A percentile compares a stretch with the other conserved stretches of the same genome.
Conservation (phyloP, 2,888 invertebrate species). For the Adineta ricciae region DNA sequence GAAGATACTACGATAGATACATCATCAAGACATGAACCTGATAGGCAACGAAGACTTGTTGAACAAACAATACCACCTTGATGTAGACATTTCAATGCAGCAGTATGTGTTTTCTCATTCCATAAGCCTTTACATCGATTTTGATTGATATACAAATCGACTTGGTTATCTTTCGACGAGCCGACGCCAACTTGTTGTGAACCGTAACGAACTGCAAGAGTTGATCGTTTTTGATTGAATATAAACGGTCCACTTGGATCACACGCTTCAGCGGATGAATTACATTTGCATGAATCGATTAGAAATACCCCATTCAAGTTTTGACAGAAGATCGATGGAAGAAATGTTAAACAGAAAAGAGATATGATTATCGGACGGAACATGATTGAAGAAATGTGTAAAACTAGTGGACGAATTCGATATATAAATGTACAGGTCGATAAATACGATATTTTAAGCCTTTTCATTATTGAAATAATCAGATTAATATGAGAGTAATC, state of each 20-base stretch:
- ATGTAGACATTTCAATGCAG: neutral
- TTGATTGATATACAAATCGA: neutral
- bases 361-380: neutral
- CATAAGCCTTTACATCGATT: slow-evolving; percentile 6
- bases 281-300: neutral
- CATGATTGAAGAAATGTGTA: neutral
- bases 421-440: neutral
- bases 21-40: neutral
- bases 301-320: neutral
- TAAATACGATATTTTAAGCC: neutral
- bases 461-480: neutral
- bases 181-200: neutral
- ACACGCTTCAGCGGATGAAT: neutral
- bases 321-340: neutral
- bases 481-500: neutral
- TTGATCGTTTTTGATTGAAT: neutral
- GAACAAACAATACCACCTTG: neutral
- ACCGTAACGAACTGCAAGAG: neutral
- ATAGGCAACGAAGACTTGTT: neutral
- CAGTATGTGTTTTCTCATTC: neutral
- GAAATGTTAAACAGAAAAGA: neutral
- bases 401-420: neutral
- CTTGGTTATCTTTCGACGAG: neutral
- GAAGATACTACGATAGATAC: neutral
- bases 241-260: neutral